A percentile compares a stretch with the other conserved stretches of the same genome.
Conservation (phyloP, 1,140 invertebrate species). For the Drosophila dunni region DNA sequence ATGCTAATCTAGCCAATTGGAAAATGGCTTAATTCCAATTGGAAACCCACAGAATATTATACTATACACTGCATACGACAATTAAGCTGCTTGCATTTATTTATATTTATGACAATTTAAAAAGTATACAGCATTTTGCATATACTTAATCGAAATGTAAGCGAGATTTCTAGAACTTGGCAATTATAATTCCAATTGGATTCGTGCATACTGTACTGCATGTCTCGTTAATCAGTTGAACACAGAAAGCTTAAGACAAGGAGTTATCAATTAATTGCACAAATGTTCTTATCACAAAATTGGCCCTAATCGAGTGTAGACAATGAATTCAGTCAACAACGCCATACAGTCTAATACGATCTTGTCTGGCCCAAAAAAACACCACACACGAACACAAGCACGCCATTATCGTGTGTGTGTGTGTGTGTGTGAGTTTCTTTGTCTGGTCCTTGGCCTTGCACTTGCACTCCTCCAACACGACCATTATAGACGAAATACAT, state of each 20-base stretch:
- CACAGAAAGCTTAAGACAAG: neutral
- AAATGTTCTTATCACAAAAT: constrained; percentile 16
- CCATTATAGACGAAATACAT: neutral
- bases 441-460: constrained; percentile 75
- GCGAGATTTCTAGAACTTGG: neutral
- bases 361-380: constrained; percentile 31
- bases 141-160: neutral
- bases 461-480: constrained; percentile 24
- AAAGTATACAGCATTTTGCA: neutral
- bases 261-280: neutral
- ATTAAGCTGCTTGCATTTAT: neutral
- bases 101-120: neutral
- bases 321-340: constrained; percentile 36
- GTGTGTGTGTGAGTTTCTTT: constrained; percentile 49
- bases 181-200: neutral
- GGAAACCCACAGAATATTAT: too few relatives aligned
- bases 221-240: neutral
- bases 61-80: too few relatives aligned
- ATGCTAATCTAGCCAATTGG: too few relatives aligned
- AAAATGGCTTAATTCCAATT: too few relatives aligned
- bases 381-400: constrained; percentile 13
- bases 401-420: neutral
- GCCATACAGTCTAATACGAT: constrained; percentile 55
- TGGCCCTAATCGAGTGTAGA: constrained; percentile 6
- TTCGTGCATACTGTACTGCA: neutral